Base-by-base conservation (phyloP, 2,797 vertebrate species). In the Megaceryle alcyon region DNA sequence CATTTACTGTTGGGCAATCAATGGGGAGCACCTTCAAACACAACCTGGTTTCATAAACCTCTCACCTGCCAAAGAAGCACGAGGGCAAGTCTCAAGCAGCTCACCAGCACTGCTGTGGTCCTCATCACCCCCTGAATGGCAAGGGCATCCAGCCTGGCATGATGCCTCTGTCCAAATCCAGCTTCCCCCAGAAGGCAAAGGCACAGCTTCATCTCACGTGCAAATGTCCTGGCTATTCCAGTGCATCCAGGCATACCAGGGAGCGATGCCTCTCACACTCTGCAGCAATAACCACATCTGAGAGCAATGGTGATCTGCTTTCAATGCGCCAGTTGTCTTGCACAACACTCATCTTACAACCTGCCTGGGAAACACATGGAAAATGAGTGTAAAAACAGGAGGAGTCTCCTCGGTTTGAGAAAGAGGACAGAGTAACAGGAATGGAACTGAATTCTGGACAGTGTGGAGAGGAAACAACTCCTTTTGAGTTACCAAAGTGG, bases 141-240 rank as follows among this genome's bases (percentile, higher is more conserved):
- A 3, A 7, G 17, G 19, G 16, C 11, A 37, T 59, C 35, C 31
- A 59, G 53, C 48, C 59, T 44, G 33, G 61, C 8, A 12, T 4
- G 9, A 25, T 0, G 1, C 14, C 5, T 37, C 66, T 0, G 0
- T 17, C 37, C 39, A 63, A 48, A 57, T 41, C 43, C 37, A 66
- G 46, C 3, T 33, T 5, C n/a, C 7, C 31, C 7, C n/a, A 31
- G 54, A 19, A 88, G 31, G 25, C 37, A 33, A 71, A 82, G 49
- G 57, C n/a, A 69, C 15, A 29, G 35, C 37, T 78, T 57, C 21
- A 8, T 26, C 61, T 73, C 60, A 23, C 2, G 0, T 70, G 48
- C 20, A 14, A 18, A 44, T n/a, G 5, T 33, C 56, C 29, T 5
- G 6, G 49, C 9, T 69, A 4, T 20, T 48, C 37, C 79, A 77